These are phyloP conservation scores for Tonatia bakeri DNA, from an alignment of 2,113 vertebrate species.

Conservation along the genomic window DNA sequence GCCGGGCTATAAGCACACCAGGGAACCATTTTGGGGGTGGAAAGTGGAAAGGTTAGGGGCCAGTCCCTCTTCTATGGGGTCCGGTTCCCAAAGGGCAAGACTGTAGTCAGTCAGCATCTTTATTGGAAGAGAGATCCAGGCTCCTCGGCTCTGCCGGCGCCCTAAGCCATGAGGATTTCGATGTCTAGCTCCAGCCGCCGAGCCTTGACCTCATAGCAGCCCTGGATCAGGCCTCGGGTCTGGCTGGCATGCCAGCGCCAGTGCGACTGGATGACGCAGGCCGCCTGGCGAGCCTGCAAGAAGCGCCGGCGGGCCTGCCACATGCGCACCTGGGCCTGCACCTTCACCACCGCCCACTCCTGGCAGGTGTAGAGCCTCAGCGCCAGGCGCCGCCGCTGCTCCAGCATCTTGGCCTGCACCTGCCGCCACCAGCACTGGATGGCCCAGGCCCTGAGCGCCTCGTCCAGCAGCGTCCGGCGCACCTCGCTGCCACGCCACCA, in stretches of 20 bases:
- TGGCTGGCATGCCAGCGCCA: constrained; percentile 67
- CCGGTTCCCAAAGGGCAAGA: neutral
- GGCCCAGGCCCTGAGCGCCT: neutral
- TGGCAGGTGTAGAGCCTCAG: constrained; percentile 53
- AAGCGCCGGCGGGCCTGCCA: constrained; percentile 59
- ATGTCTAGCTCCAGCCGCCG: constrained; percentile 66
- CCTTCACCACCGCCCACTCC: constrained; percentile 64
- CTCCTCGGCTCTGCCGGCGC: constrained; percentile 27
- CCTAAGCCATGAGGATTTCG: constrained; percentile 67
- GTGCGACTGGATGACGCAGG: constrained; percentile 59
- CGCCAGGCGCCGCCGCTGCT: neutral
- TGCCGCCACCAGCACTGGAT: constrained; percentile 74
- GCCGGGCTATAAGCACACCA: neutral
- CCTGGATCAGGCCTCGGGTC: constrained; percentile 45
- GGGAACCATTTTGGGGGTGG: neutral
- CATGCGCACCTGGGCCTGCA: constrained; percentile 63
- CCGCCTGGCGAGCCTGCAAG: neutral
- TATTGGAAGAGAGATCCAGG: constrained; percentile 33
- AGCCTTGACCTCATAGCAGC: constrained; percentile 62
- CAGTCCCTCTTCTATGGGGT: neutral
- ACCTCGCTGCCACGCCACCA: constrained; percentile 70
- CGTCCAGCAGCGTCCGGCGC: neutral
- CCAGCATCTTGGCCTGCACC: neutral
- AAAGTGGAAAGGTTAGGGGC: neutral
- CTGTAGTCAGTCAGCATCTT: neutral